Evolutionary conservation across 2,113 vertebrate genomes (phyloP).

Genomic region (Ginglymostoma cirratum): DNA sequence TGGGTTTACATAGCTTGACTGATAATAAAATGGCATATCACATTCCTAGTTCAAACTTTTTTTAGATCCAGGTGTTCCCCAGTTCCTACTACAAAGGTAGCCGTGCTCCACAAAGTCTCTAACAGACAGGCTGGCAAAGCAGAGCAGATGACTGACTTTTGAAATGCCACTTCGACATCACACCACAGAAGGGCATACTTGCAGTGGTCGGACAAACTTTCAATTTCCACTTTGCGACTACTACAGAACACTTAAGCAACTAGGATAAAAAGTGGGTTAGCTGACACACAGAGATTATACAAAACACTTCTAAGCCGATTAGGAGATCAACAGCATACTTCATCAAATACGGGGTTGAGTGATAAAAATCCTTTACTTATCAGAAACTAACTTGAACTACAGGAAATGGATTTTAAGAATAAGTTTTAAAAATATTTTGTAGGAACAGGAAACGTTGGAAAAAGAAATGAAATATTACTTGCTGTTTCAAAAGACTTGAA

Average conservation of each 20-base stretch:
- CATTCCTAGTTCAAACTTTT: background rate
- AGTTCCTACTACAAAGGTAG: background rate
- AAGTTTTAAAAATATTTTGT: background rate
- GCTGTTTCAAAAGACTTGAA: background rate
- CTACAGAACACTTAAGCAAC: background rate
- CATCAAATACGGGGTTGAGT: background rate
- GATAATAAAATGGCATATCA: background rate
- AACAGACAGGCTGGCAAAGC: background rate
- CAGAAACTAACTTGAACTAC: background rate
- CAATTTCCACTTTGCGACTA: background rate
- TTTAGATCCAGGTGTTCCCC: background rate
- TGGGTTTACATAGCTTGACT: background rate
- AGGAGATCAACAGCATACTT: background rate
- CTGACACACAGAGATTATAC: background rate
- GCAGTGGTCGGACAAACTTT: background rate
- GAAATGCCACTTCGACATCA: background rate
- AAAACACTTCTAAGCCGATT: background rate
- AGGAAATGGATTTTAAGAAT: background rate
- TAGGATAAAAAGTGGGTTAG: background rate
- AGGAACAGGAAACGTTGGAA: background rate
- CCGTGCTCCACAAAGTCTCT: too few relatives aligned
- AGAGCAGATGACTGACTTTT: background rate
- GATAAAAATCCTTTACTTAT: background rate
- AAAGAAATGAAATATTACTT: background rate
- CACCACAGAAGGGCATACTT: background rate